Evolutionary conservation across 2,113 vertebrate species (phyloP).

Genomic region (Rhinopithecus roxellana): DNA sequence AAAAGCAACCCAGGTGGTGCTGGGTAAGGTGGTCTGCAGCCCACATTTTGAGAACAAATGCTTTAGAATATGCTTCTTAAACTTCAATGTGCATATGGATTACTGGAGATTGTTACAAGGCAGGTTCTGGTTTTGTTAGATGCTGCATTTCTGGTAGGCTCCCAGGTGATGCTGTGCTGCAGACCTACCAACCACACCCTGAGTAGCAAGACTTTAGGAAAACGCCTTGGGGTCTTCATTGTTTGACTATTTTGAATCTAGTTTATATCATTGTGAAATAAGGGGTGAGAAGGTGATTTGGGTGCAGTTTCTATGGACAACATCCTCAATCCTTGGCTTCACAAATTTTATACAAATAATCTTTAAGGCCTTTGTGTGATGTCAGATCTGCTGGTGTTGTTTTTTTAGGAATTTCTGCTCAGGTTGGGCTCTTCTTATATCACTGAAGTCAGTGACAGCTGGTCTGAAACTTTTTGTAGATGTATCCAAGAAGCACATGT

Average conservation of each 20-base stretch:
- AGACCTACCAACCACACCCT: background rate
- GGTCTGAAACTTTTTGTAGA: background rate
- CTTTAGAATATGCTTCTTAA: background rate
- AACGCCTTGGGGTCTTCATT: background rate
- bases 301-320: background rate
- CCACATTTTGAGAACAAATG: constrained; percentile 45
- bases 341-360: background rate
- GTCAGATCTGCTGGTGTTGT: background rate
- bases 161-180: background rate
- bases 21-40: background rate
- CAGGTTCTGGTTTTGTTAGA: background rate
- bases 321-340: background rate
- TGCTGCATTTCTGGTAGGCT: background rate
- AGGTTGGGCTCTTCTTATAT: background rate
- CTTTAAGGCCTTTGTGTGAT: background rate
- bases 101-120: background rate
- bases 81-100: background rate
- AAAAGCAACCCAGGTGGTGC: constrained; percentile 52
- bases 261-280: background rate
- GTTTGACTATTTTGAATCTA: background rate
- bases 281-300: background rate
- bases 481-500: background rate
- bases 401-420: background rate
- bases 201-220: background rate
- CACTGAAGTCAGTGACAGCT: background rate